Evolutionary conservation across 2,888 invertebrate genomes (phyloP).

Genomic region (Pachydiplax longipennis): DNA sequence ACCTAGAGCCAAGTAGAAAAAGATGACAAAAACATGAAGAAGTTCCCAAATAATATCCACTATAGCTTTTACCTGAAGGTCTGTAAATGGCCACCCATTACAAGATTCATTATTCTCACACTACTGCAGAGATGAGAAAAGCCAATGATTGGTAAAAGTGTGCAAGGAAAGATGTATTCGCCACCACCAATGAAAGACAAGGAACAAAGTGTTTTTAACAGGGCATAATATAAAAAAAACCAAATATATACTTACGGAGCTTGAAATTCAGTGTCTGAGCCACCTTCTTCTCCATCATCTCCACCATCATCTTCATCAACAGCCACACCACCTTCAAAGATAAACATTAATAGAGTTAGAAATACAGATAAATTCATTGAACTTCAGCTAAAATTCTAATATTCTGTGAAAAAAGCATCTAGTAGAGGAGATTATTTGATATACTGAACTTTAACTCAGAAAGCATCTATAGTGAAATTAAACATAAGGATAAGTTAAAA

Average conservation of each 20-base stretch:
- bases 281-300: constrained; percentile 52
- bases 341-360: not conserved
- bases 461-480: too few species aligned
- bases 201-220: not conserved
- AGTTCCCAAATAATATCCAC: not conserved
- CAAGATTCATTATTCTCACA: not conserved
- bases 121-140: constrained; percentile 24
- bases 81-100: not conserved
- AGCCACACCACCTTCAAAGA: constrained; percentile 44
- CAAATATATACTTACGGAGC: constrained; percentile 50
- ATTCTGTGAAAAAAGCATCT: too few species aligned
- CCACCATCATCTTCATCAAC: constrained; percentile 53
- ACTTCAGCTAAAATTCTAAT: too few species aligned
- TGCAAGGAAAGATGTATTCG: not conserved
- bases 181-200: not conserved
- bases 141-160: constrained; percentile 30
- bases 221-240: not conserved
- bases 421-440: too few species aligned
- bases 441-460: too few species aligned
- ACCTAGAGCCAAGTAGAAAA: not conserved
- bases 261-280: constrained; percentile 54
- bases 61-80: not conserved
- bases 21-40: not conserved
- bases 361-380: not conserved
- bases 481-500: too few species aligned